These are phyloP conservation scores for Tokudaia muenninki DNA, from an alignment of 2,797 vertebrate genomes.

Conservation along the genomic window DNA sequence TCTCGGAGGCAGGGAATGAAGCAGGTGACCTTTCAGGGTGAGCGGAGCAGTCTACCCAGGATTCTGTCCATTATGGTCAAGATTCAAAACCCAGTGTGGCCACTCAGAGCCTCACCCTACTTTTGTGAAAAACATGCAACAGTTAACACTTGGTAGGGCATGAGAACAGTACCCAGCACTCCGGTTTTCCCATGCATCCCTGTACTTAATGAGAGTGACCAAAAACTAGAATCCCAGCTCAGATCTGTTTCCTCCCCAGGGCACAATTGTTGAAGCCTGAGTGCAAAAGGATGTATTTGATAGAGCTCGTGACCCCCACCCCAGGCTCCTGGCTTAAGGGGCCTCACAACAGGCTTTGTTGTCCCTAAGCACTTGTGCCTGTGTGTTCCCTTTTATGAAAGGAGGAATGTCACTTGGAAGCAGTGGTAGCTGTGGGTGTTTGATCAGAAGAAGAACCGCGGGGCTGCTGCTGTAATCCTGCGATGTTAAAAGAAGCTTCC, in stretches of 20 bases:
- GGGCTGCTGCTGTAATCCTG: conserved; percentile 52
- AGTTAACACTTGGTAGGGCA: background rate
- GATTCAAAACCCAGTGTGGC: conserved; percentile 3
- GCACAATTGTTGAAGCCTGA: background rate
- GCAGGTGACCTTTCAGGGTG: conserved; percentile 44
- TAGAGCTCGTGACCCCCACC: background rate
- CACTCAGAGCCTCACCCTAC: conserved; percentile 10
- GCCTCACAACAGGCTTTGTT: background rate
- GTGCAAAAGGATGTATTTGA: conserved; percentile 10
- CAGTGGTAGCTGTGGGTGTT: conserved; percentile 54
- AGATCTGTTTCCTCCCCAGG: background rate
- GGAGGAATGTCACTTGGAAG: conserved; percentile 57
- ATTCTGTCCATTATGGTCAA: background rate
- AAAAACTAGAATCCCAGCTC: background rate
- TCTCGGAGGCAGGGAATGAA: background rate
- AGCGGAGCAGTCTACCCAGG: background rate
- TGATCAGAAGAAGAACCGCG: conserved; percentile 15
- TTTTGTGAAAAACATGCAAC: background rate
- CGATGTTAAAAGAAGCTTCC: conserved; percentile 73
- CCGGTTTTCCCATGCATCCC: accelerated
- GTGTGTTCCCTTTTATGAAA: conserved; percentile 31
- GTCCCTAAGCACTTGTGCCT: background rate
- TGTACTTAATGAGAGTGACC: background rate
- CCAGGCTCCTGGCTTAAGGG: background rate
- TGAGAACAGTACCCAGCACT: background rate